Base-by-base conservation (phyloP, 1,140 invertebrate genomes). In the Asbolus verrucosus region DNA sequence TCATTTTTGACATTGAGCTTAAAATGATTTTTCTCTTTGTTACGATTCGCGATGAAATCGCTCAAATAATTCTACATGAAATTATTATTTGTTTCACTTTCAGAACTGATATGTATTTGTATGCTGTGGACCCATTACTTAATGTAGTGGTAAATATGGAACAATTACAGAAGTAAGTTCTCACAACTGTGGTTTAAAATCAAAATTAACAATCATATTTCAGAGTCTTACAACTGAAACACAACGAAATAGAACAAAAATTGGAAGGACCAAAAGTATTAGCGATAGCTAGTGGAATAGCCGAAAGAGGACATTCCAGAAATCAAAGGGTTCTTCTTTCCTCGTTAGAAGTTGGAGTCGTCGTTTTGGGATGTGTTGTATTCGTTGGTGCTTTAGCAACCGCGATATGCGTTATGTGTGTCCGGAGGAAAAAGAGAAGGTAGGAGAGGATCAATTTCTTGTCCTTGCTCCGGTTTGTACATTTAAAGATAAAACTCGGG, bases 21-120 rank as follows among this genome's bases (percentile, higher is more conserved):
- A n/a, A n/a, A n/a, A n/a, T n/a, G n/a, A n/a, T n/a, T n/a, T n/a
- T n/a, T n/a, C n/a, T n/a, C n/a, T n/a, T n/a, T n/a, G n/a, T n/a
- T n/a, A n/a, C n/a, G n/a, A n/a, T n/a, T n/a, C n/a, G n/a, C n/a
- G n/a, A n/a, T n/a, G n/a, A n/a, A n/a, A n/a, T n/a, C n/a, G n/a
- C n/a, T n/a, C n/a, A n/a, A n/a, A n/a, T n/a, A n/a, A n/a, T n/a
- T n/a, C n/a, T n/a, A n/a, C n/a, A n/a, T n/a, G n/a, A n/a, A n/a
- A n/a, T n/a, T n/a, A n/a, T n/a, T n/a, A n/a, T n/a, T n/a, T n/a
- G n/a, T n/a, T n/a, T n/a, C n/a, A n/a, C 67, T 88, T 88, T 73
- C 81, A 94, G 92, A 16, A 94, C 92, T 18, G 92, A 95, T 73
- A 85, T 94, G 81, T 94, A 92, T 71, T 84, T 94, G 27, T 94